Evolutionary conservation across 2,113 vertebrate genomes (phyloP), one percentile per base, ranked within the genome.

Genomic region (Coptodon rendalli): DNA sequence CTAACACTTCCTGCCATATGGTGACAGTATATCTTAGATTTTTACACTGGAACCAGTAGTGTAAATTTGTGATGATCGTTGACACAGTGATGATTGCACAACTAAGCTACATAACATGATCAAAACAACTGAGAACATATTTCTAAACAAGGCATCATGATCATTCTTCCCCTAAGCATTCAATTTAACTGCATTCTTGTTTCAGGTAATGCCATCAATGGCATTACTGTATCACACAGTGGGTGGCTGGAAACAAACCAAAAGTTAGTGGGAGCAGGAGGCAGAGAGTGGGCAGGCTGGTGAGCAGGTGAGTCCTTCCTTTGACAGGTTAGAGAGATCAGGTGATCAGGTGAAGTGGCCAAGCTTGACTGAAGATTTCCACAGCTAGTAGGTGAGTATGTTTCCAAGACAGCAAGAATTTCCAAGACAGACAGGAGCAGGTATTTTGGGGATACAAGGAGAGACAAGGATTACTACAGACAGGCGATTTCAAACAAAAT

Each of bases 201-300:
- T 36, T 0, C 84, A 80, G 56, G 56, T 53, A 80, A 54, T 14
- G 56, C 59, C 16, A 43, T 13, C 5, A 66, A 3, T 19, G n/a
- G 24, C 56, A 57, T 57, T 73, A 73, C 59, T 73, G 40, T 45
- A 45, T 45, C 22, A 73, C 14, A 45, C 22, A 17, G 38, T 73
- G 40, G 2, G 29, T 0, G 1, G 17, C 9, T 63, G 17, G 9
- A n/a, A n/a, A 63, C 0, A 63, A 36, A 36, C 0, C 31, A 36
- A 63, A 63, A 36, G 17, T 63, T 63, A n/a, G 31, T 36, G 59
- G 11, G 59, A 63, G 59, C 0, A 11, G 3, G 0, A 63, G 0
- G 59, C 0, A 63, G 59, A 34, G 59, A 19, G 29, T 34, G 59
- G 16, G 29, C 3, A 63, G 59, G 29, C 29, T 63, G 59, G 59